A percentile compares a stretch with the other conserved stretches of the same genome.
Evolutionary conservation across 1,140 invertebrate genomes (phyloP).

Genomic region (Procambarus clarkii): DNA sequence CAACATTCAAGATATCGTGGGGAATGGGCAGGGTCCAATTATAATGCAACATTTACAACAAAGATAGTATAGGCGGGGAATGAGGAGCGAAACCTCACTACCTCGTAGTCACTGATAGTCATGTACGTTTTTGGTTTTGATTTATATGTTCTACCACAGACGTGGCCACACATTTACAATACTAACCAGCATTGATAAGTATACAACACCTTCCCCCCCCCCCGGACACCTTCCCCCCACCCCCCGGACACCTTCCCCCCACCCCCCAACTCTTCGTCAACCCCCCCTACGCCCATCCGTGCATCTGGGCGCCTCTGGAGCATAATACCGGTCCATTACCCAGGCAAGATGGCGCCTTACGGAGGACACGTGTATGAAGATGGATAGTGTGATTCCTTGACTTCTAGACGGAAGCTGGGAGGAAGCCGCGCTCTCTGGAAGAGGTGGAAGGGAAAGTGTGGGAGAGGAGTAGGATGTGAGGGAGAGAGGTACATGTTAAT

Average conservation of each 20-base stretch:
- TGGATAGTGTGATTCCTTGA: neutral
- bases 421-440: neutral
- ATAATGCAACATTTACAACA: no score
- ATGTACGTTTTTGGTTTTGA: no score
- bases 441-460: no score
- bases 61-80: no score
- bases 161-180: no score
- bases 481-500: neutral
- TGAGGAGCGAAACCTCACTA: no score
- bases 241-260: neutral
- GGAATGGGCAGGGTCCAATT: no score
- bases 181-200: no score
- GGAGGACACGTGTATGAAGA: neutral
- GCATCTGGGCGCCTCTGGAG: neutral
- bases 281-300: neutral
- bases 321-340: constrained; percentile 7
- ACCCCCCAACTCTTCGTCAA: neutral
- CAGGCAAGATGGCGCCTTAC: neutral
- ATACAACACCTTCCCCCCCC: neutral
- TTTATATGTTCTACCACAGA: no score
- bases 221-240: no score
- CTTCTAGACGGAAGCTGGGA: neutral
- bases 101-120: no score
- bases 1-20: no score
- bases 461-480: neutral